phyloP scores from a whole-genome alignment of 1,140 invertebrate genomes.

The Prorops nasuta region DNA sequence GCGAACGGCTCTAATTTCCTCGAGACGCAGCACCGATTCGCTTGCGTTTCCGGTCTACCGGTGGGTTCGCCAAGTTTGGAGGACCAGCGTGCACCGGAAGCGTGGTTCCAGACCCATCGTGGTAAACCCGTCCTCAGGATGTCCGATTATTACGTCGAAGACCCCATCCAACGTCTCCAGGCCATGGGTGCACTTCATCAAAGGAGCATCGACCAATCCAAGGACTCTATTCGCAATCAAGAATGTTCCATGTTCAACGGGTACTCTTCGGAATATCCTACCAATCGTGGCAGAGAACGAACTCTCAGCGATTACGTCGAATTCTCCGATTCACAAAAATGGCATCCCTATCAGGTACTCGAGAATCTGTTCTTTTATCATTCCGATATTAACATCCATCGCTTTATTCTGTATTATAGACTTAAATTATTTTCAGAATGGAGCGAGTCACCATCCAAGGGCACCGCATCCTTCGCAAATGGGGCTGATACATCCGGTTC shows the following conservation, averaged over 20 bases:
- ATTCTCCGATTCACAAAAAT: constrained; percentile 50
- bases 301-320: too few species aligned
- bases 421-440: constrained; percentile 34
- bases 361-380: too few species aligned
- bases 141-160: constrained; percentile 28
- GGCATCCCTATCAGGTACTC: constrained; percentile 54
- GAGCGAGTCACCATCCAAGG: constrained; percentile 41
- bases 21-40: constrained; percentile 25
- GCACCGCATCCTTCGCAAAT: too few species aligned
- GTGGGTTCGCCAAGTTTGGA: constrained; percentile 31
- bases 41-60: constrained; percentile 36
- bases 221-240: constrained; percentile 49
- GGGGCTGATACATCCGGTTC: constrained; percentile 40
- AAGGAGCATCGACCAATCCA: constrained; percentile 48
- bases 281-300: constrained; percentile 20
- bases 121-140: too few species aligned
- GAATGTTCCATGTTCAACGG: constrained; percentile 6
- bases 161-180: too few species aligned
- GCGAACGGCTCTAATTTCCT: constrained; percentile 10
- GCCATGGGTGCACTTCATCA: constrained; percentile 48
- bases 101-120: constrained; percentile 47
- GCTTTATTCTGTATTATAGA: not conserved
- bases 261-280: constrained; percentile 34
- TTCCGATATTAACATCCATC: not conserved
- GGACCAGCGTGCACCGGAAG: constrained; percentile 38